Evolutionary conservation across 2,797 vertebrate genomes (phyloP).

Genomic region (Lutjanus campechanus): DNA sequence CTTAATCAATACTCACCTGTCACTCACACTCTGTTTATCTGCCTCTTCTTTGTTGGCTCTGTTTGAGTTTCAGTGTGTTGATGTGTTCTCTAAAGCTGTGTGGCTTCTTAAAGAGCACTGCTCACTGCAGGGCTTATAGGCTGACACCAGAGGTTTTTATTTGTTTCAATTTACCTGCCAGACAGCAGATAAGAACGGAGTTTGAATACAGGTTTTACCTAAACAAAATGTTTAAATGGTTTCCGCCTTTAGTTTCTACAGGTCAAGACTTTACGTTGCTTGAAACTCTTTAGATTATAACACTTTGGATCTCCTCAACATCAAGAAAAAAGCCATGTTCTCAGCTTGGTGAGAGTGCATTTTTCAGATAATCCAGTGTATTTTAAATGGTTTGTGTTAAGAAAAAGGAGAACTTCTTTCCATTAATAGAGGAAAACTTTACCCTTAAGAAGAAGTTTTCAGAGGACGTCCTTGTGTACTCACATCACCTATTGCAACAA

Average conservation of each 20-base stretch:
- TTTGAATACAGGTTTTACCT: background rate
- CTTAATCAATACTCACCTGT: slow-evolving; percentile 6
- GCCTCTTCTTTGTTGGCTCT: slow-evolving; percentile 9
- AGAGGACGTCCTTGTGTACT: background rate
- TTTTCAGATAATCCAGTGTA: too few relatives aligned
- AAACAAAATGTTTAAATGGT: background rate
- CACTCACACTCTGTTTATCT: slow-evolving; percentile 14
- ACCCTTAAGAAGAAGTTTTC: too few relatives aligned
- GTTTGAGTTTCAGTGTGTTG: slow-evolving; percentile 19
- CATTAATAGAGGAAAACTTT: too few relatives aligned
- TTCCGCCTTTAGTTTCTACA: background rate
- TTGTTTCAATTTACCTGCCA: slow-evolving; percentile 9
- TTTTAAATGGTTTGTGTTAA: too few relatives aligned
- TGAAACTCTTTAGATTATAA: background rate
- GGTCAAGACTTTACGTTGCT: background rate
- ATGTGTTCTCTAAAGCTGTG: slow-evolving; percentile 2
- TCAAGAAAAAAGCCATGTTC: background rate
- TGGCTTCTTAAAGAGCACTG: background rate
- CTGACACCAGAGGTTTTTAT: background rate
- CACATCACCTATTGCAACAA: background rate
- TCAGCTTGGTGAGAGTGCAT: background rate
- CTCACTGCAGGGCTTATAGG: background rate
- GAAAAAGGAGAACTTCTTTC: too few relatives aligned
- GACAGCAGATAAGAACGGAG: background rate
- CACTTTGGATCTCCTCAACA: background rate